phyloP scores from a whole-genome alignment of 1,140 invertebrate species.

The Pogonognathellus flavescens region DNA sequence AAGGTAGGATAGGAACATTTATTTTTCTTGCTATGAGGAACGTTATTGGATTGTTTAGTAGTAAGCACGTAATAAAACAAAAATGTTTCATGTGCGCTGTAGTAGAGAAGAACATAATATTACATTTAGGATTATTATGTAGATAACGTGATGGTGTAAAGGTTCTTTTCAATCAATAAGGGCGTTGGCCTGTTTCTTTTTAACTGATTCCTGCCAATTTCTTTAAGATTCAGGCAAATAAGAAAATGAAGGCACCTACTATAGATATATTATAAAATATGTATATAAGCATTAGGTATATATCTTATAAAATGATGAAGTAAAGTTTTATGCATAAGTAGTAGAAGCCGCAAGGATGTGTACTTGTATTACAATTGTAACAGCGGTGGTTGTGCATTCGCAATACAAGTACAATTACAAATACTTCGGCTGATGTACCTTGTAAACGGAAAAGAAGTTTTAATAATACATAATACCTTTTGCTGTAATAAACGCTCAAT shows the following conservation, averaged over 20 bases:
- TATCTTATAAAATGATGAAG: too few species aligned
- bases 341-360: too few species aligned
- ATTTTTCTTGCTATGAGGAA: background rate
- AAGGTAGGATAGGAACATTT: background rate
- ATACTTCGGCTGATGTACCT: too few species aligned
- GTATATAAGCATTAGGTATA: too few species aligned
- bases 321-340: too few species aligned
- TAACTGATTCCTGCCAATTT: slow-evolving; percentile 48
- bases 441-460: too few species aligned
- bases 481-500: too few species aligned
- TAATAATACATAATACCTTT: too few species aligned
- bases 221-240: slow-evolving; percentile 10
- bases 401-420: too few species aligned
- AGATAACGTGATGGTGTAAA: slow-evolving; percentile 7
- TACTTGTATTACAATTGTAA: too few species aligned
- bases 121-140: slow-evolving; percentile 19
- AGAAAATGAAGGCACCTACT: background rate
- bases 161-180: slow-evolving; percentile 63
- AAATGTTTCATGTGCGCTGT: slow-evolving; percentile 6
- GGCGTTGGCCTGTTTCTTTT: slow-evolving; percentile 61
- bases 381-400: too few species aligned
- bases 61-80: background rate
- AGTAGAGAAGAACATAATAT: background rate
- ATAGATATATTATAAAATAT: background rate
- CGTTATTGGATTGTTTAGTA: background rate